Base-by-base conservation (phyloP, 1,140 invertebrate genomes). In the Mylabris phalerata region DNA sequence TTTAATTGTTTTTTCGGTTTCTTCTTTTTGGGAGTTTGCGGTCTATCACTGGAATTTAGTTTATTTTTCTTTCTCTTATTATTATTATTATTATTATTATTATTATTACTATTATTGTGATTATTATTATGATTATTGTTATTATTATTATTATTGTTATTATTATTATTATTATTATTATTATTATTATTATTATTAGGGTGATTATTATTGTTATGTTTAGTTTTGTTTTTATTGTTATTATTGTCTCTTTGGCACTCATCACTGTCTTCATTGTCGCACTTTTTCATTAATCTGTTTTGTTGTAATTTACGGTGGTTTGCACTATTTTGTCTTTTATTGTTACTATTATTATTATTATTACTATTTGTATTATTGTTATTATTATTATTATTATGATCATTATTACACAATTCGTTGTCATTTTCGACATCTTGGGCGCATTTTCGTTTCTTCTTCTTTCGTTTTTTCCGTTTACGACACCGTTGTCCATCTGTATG, bases 181-280 rank as follows among this genome's bases (percentile, higher is more conserved):
- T 4, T 32, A 32, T 32, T 32, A 32, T 32, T 4, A 32, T 32
- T 32, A 32, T n/a, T n/a, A n/a, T 32, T 32, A 32, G 4, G 4
- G 7, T 32, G 4, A 32, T 32, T 32, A 32, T 32, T 32, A 32
- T 42, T 44, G 27, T 64, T 70, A 10, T 59, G 58, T 64, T 68
- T 70, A 10, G 63, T 63, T 47, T 59, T 66, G 51, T 55, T 61
- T 40, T 63, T 64, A 48, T 57, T 58, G 32, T 32, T 32, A 32
- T 32, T 32, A 32, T 32, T 32, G 61, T 71, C 65, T 73, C 72
- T 74, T 73, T 74, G 71, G 72, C 71, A 73, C 70, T 71, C 67
- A 45, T 66, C 68, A 70, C 67, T 70, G 61, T 68, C 62, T 64
- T 67, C 65, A 41, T 62, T 59, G 44, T 68, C 69, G 61, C 72